Base-by-base conservation (phyloP, 2,888 invertebrate species). In the Cataglyphis cursor region DNA sequence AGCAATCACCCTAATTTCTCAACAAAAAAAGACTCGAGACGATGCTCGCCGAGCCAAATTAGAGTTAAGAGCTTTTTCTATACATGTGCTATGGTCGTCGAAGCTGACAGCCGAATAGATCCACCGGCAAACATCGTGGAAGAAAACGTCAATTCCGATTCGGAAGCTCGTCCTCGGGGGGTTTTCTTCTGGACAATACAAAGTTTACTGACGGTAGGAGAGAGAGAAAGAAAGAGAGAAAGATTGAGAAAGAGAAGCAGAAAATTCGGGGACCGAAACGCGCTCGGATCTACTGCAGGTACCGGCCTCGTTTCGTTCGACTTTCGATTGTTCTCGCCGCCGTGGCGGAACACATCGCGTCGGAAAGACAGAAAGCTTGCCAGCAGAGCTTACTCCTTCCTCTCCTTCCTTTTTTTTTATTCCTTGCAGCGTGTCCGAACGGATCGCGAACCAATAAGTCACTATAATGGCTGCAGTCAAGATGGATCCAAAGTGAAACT, bases 361-460 rank as follows among this genome's bases (percentile, higher is more conserved):
- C 70, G 62, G 84, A 75, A 80, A 78, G 74, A 80, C 75, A 82
- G 82, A 85, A 73, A 88, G 83, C 83, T 70, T 38, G 65, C 51
- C 35, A 66, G 44, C 57, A 41, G 41, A 76, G 85, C 85, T 83
- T 88, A 81, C 70, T 59, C 73, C 41, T 59, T 24, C 18, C 75
- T 35, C 74, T 28, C 54, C 80, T 66, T 74, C 57, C 6, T 2
- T 18, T 21, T 68, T 18, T 41, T 74, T 41, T 41, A 21, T 61
- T 81, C 51, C 57, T 51, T 21, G 24, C 75, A 83, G 35, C 82
- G 80, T 61, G 85, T 85, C 83, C 83, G 44, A 88, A 88, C 87
- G 62, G 81, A 88, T 88, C 88, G 82, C 78, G 81, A 76, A 85
- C 83, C 87, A 85, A 88, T 87, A 88, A 88, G 87, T 87, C 85